Evolutionary conservation across 2,797 vertebrate species (phyloP), one percentile per base, ranked within the genome.

Genomic region (Labroides dimidiatus): DNA sequence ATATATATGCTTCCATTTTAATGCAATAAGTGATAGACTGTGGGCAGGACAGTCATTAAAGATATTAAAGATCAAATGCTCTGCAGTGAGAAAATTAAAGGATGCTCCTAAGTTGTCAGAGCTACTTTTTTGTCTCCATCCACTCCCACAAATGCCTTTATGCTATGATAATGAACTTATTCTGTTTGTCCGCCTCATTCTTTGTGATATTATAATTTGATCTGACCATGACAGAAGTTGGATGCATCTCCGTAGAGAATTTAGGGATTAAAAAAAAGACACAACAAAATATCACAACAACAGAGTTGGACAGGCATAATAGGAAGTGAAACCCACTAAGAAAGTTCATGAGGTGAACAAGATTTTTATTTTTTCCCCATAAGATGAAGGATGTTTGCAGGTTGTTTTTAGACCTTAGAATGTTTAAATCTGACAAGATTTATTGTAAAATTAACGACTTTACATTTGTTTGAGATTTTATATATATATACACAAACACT

Each of bases 11-110:
- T 20, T 21, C 30, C 8, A 33, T 45, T 30, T 30, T 27, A 59
- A 60, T 64, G 33, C 37, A 37, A 42, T 61, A 42, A 51, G 45
- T 44, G 30, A 48, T 36, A 59, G 55, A 49, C 36, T 49, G 30
- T 33, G 21, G n/a, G 36, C 62, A 37, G 56, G 41, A 50, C 24
- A 67, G 59, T 56, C 56, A 74, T 66, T 65, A 44, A 33, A n/a
- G n/a, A n/a, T n/a, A n/a, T n/a, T n/a, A n/a, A n/a, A 11, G 27
- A 41, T 48, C 16, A 61, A 77, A 68, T 59, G 14, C 33, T 64
- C 16, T 24, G 3, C 42, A 30, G 63, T 62, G 54, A 24, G 36
- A 56, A 61, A 19, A 47, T 20, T 64, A 19, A 55, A 15, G 17
- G 43, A 44, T 42, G 24, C 3, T 56, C 8, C 30, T 65, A n/a